Percentiles rank a stretch among this genome's conserved stretches.
These are phyloP conservation scores for Erebia ligea DNA, from an alignment of 2,888 invertebrate genomes.

Conservation along the genomic window DNA sequence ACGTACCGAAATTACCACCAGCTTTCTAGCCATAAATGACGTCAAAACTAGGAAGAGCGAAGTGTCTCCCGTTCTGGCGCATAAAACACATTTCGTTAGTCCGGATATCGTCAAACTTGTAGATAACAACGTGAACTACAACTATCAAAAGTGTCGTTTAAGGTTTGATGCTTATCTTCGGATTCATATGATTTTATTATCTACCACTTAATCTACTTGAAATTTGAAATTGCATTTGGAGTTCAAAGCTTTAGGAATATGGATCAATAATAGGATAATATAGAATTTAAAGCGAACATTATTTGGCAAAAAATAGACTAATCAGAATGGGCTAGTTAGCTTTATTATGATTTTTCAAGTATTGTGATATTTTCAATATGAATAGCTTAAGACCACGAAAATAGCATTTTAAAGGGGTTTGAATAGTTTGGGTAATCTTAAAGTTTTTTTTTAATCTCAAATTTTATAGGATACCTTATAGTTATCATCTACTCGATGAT, in stretches of 20 bases:
- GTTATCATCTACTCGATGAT: no score
- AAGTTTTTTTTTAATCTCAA: no score
- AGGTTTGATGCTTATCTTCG: constrained; percentile 33
- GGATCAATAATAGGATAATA: no score
- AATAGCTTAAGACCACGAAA: no score
- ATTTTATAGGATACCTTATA: no score
- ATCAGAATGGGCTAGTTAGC: no score
- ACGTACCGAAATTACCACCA: background rate
- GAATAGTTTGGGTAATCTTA: no score
- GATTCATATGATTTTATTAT: background rate
- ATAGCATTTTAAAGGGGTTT: no score
- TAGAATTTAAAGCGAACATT: no score
- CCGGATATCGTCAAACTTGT: constrained; percentile 73
- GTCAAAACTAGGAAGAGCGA: constrained; percentile 38
- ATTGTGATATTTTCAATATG: no score
- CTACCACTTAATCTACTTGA: background rate
- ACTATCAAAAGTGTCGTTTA: constrained; percentile 62
- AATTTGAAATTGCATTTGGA: background rate
- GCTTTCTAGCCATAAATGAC: constrained; percentile 13
- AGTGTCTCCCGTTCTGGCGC: constrained; percentile 53
- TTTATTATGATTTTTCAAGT: no score
- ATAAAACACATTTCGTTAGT: constrained; percentile 71
- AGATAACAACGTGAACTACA: constrained; percentile 69
- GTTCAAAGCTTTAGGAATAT: background rate
- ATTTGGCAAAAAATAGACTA: no score